Conservation (phyloP, 2,888 invertebrate genomes). For the Dromius quadrimaculatus region DNA sequence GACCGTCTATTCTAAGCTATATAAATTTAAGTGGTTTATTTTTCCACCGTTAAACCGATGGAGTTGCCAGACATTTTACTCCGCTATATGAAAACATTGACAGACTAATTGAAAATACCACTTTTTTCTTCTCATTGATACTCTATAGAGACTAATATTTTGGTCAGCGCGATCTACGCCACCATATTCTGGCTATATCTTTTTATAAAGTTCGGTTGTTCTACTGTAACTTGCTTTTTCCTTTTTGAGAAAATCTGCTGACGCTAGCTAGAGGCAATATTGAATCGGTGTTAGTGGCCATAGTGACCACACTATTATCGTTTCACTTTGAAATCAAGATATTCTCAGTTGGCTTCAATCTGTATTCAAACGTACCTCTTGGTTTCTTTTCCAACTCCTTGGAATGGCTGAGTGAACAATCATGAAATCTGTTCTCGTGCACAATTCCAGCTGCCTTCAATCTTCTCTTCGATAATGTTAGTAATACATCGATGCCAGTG, state of each 20-base stretch:
- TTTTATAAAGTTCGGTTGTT: conserved; percentile 47
- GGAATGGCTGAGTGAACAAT: conserved; percentile 8
- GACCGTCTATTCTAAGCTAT: too few species aligned
- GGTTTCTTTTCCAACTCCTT: conserved; percentile 21
- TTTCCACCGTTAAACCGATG: conserved; percentile 55
- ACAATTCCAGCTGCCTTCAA: conserved; percentile 45
- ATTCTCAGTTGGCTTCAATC: background rate
- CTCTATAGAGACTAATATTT: conserved; percentile 53
- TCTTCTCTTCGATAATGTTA: conserved; percentile 28
- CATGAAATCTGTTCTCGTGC: conserved; percentile 31
- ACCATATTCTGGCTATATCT: conserved; percentile 1
- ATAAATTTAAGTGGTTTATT: conserved; percentile 57
- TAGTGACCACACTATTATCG: conserved; percentile 55
- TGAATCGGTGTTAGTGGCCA: conserved; percentile 49
- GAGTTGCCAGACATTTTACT: conserved; percentile 57
- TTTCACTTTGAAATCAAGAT: conserved; percentile 53
- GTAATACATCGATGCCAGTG: conserved; percentile 33
- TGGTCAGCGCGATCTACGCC: conserved; percentile 37
- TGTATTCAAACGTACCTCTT: conserved; percentile 29
- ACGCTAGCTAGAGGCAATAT: conserved; percentile 30
- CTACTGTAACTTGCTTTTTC: conserved; percentile 30
- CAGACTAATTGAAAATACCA: conserved; percentile 57
- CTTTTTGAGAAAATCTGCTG: conserved; percentile 35
- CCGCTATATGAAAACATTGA: conserved; percentile 55
- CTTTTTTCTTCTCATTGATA: conserved; percentile 54